Evolutionary conservation across 1,140 invertebrate species (phyloP), one percentile per base, ranked within the genome.

Genomic region (Drosophila triauraria): DNA sequence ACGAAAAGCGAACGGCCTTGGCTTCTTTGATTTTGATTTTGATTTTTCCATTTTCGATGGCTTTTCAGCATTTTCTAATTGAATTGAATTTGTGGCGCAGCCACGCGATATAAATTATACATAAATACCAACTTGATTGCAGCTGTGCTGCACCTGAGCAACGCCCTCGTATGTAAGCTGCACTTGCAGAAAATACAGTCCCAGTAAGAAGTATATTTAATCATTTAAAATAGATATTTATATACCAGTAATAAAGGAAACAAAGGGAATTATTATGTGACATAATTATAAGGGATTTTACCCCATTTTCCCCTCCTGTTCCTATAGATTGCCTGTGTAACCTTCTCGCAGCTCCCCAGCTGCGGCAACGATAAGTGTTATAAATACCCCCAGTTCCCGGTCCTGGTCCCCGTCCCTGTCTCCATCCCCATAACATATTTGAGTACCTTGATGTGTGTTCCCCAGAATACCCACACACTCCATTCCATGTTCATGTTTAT

Each of bases 71-170:
- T 30, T 70, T 70, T 70, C 47, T 69, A 70, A 70, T 70, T 70
- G 47, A 70, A 69, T 69, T 42, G 40, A 69, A 69, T 46, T 70
- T 69, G 67, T 70, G 67, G 64, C 47, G 64, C 47, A 23, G 40
- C 63, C 63, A 70, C 67, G 67, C 67, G 63, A 68, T 46, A 20
- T 68, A 70, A 70, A 68, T 70, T 54, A 68, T 69, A 30, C 47
- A 46, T 46, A 68, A 44, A 38, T 53, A 30, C 30, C 20, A 53
- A 44, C 67, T 53, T 54, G 67, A 68, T 69, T 69, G 67, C 62
- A 68, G 67, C 62, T 67, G 32, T 40, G 35, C 64, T 68, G 67
- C 67, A 69, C 38, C 62, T 68, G 62, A 54, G 38, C 13, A 68
- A 35, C 65, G 35, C 47, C 67, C 30, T 44, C 62, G n/a, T 23